phyloP scores from a whole-genome alignment of 64 coral and sea anemone species.

The Actinia equina region DNA sequence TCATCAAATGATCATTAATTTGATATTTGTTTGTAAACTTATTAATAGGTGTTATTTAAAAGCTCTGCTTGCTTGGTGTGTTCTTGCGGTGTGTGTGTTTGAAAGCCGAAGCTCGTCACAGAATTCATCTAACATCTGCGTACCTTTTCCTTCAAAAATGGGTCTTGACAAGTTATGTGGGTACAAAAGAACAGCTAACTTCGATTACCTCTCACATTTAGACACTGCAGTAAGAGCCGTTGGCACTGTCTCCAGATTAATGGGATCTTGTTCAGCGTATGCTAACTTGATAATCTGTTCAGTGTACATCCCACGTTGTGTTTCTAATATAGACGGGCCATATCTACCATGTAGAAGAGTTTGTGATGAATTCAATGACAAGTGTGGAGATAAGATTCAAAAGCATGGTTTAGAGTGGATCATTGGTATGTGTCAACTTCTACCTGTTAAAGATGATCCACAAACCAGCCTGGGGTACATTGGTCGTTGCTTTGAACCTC shows the following conservation, averaged over 20 bases:
- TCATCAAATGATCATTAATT: too few species aligned
- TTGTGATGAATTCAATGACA: constrained; percentile 32
- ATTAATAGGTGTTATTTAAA: background rate
- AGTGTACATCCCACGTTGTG: constrained; percentile 44
- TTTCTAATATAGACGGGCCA: background rate
- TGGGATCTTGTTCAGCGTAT: constrained; percentile 41
- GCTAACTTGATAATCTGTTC: constrained; percentile 46
- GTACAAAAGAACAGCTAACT: background rate
- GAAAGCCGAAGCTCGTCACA: background rate
- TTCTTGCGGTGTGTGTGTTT: background rate
- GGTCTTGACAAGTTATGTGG: constrained; percentile 13
- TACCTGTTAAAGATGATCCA: constrained; percentile 21
- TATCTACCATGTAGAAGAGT: constrained; percentile 45
- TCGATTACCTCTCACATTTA: background rate
- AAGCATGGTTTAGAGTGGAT: constrained; percentile 37
- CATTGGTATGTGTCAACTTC: constrained; percentile 36
- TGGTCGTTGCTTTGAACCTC: constrained; percentile 38
- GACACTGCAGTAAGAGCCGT: background rate
- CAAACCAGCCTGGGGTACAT: background rate
- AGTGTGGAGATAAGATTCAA: constrained; percentile 30
- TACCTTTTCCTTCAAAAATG: background rate
- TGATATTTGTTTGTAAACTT: too few species aligned
- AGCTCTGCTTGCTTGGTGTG: background rate
- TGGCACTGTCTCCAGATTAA: background rate
- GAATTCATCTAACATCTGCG: background rate